Percentiles rank a stretch among this genome's conserved stretches.
phyloP scores from a whole-genome alignment of 2,888 invertebrate genomes.

The Philopedon plagiatum region DNA sequence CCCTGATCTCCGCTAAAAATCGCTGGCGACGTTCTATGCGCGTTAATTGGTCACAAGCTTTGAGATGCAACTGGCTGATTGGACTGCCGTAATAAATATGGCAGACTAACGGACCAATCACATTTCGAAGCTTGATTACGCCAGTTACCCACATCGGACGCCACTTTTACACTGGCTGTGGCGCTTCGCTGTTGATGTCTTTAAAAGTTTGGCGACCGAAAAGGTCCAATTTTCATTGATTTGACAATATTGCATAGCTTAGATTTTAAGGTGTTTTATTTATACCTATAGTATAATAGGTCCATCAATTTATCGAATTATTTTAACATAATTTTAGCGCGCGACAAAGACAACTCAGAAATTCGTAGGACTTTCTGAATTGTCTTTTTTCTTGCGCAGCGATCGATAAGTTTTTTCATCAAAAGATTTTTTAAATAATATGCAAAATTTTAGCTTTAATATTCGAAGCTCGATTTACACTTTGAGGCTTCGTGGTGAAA shows the following conservation, averaged over 20 bases:
- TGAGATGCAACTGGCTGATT: no score
- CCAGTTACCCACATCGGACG: no score
- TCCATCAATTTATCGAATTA: not conserved
- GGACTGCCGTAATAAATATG: no score
- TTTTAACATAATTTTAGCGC: slow-evolving; percentile 18
- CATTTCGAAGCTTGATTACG: no score
- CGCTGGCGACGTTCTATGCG: no score
- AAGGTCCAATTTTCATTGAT: slow-evolving; percentile 7
- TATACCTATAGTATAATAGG: slow-evolving; percentile 19
- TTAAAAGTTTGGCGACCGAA: slow-evolving; percentile 14
- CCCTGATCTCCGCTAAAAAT: no score
- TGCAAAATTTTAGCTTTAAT: slow-evolving; percentile 1
- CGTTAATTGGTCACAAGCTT: no score
- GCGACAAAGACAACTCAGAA: slow-evolving; percentile 1
- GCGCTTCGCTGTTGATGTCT: not conserved
- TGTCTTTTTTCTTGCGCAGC: not conserved
- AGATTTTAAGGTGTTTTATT: slow-evolving; percentile 18
- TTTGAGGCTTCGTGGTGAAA: slow-evolving; percentile 7
- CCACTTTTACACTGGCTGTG: no score
- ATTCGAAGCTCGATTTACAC: not conserved
- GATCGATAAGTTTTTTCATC: not conserved
- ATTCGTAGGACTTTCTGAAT: not conserved
- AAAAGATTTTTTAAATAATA: not conserved
- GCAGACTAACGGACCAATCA: no score
- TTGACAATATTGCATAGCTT: slow-evolving; percentile 27